Conservation (phyloP, 2,797 vertebrate genomes). For the Antrozous pallidus region DNA sequence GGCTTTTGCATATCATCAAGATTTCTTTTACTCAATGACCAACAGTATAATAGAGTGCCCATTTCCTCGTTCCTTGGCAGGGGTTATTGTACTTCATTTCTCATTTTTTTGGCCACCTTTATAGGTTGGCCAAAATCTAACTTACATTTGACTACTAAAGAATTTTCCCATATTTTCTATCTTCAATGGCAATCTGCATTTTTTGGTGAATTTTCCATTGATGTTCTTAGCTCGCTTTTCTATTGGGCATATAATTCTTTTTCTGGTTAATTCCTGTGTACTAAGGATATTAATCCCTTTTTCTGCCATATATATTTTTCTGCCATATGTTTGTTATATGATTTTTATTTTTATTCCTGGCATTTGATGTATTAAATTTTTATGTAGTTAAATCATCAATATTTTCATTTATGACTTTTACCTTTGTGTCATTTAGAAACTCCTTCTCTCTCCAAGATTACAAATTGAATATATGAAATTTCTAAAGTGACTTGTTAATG, state of each 20-base stretch:
- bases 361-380: neutral
- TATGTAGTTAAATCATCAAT: neutral
- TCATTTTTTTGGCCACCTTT: neutral
- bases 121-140: neutral
- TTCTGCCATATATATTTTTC: neutral
- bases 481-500: constrained; percentile 20
- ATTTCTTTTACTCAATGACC: neutral
- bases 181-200: neutral
- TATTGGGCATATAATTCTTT: neutral
- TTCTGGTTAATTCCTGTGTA: neutral
- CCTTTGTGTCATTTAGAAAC: constrained; percentile 50
- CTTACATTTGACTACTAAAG: constrained; percentile 5
- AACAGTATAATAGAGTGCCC: neutral
- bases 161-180: neutral
- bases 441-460: constrained; percentile 4
- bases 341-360: constrained; percentile 22
- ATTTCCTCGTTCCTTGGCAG: neutral
- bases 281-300: neutral
- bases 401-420: constrained; percentile 39
- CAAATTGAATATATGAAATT: neutral
- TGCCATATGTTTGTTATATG: neutral
- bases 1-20: neutral
- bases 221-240: constrained; percentile 10
- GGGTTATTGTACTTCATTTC: neutral
- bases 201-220: neutral